A percentile compares a stretch with the other conserved stretches of the same genome.
phyloP scores from a whole-genome alignment of 2,113 vertebrate genomes.

The Lycocorax pyrrhopterus region DNA sequence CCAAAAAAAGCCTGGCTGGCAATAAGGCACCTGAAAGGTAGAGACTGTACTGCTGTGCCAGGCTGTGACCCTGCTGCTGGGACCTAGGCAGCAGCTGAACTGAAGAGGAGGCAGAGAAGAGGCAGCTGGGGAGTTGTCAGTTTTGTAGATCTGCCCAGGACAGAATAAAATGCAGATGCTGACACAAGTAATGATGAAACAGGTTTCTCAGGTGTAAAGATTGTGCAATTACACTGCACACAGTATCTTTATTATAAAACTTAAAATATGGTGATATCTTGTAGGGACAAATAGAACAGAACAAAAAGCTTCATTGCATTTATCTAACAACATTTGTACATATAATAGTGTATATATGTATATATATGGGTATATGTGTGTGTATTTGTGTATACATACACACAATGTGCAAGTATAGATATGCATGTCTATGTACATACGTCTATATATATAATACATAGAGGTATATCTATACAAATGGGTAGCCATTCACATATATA shows the following conservation, averaged over 20 bases:
- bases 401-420: too few species aligned
- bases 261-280: neutral
- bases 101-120: neutral
- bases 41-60: neutral
- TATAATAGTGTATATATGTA: neutral
- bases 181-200: neutral
- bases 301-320: neutral
- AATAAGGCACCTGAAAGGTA: neutral
- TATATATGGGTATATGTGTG: rapidly evolving
- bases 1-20: neutral
- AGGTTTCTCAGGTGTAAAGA: neutral
- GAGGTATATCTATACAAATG: neutral
- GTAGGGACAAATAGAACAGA: neutral
- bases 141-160: neutral
- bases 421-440: neutral
- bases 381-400: neutral
- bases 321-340: neutral
- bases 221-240: neutral
- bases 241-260: neutral
- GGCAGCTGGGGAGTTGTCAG: neutral
- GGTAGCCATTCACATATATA: neutral
- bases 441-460: neutral
- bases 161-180: neutral
- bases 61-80: neutral
- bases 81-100: neutral